Conservation (phyloP, 64 coral and sea anemone genomes). For the Montipora foliosa region DNA sequence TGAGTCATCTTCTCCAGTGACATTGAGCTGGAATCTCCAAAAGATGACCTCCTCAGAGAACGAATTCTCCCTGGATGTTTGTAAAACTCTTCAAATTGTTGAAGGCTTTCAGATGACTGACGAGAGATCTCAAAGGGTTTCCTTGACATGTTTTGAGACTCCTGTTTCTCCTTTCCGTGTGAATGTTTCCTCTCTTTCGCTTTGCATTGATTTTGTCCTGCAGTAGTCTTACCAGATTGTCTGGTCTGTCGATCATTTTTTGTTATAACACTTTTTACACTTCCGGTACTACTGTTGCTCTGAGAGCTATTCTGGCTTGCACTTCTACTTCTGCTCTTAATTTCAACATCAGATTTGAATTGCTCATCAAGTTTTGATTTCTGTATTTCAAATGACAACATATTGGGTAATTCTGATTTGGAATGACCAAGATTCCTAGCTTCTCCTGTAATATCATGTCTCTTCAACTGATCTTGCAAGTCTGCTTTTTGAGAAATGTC, state of each 20-base stretch:
- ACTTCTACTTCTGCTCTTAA: conserved; percentile 64
- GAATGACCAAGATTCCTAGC: not conserved
- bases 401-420: not conserved
- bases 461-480: not conserved
- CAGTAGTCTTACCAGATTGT: not conserved
- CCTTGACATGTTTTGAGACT: not conserved
- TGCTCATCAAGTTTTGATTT: conserved; percentile 80
- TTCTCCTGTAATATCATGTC: not conserved
- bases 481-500: not conserved
- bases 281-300: conserved; percentile 78
- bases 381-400: conserved; percentile 57
- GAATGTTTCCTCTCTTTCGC: not conserved
- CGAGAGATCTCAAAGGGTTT: conserved; percentile 4
- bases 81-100: not conserved
- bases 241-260: conserved; percentile 40
- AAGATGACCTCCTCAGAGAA: conserved; percentile 20
- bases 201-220: not conserved
- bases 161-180: conserved; percentile 18
- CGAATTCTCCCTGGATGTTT: not conserved
- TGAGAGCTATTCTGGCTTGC: conserved; percentile 74
- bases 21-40: conserved; percentile 25
- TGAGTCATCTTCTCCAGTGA: conserved; percentile 51
- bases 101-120: not conserved
- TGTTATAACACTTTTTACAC: conserved; percentile 82
- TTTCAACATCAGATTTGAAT: conserved; percentile 32